Evolutionary conservation across 2,888 invertebrate genomes (phyloP).

Genomic region (Xestia rhomboidea): DNA sequence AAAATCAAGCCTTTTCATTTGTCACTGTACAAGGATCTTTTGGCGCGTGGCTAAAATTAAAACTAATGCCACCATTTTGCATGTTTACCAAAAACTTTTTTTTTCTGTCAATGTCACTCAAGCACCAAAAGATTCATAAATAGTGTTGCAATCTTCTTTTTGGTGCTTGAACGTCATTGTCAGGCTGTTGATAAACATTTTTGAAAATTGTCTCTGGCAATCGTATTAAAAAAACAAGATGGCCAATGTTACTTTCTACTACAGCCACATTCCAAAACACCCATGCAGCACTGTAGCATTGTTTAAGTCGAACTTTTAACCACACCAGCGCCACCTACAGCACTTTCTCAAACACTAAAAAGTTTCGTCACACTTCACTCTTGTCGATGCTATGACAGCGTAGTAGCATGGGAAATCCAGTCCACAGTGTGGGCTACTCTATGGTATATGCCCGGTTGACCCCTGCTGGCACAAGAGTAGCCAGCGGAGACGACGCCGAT

Average conservation of each 20-base stretch:
- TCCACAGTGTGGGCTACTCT: slow-evolving; percentile 98
- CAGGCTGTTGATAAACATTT: background rate
- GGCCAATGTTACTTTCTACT: background rate
- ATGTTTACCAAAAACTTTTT: background rate
- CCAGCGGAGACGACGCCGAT: slow-evolving; percentile 98
- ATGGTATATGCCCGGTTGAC: slow-evolving; percentile 98
- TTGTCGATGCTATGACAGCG: slow-evolving; percentile 79
- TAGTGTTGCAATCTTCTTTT: background rate
- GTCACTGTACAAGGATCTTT: background rate
- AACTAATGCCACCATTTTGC: background rate
- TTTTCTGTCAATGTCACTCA: background rate
- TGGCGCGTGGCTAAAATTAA: background rate
- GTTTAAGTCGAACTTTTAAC: slow-evolving; percentile 40
- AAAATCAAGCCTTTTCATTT: slow-evolving; percentile 27
- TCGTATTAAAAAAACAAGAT: background rate
- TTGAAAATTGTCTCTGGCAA: background rate
- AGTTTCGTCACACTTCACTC: slow-evolving; percentile 44
- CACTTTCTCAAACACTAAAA: slow-evolving; percentile 34
- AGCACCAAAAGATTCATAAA: background rate
- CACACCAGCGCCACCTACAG: slow-evolving; percentile 45
- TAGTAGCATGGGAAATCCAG: slow-evolving; percentile 94
- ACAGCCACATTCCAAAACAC: background rate
- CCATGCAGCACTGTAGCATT: background rate
- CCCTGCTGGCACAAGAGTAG: slow-evolving; percentile 97
- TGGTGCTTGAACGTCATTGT: background rate